Conservation (phyloP, 2,113 vertebrate species). For the Zootoca vivipara region DNA sequence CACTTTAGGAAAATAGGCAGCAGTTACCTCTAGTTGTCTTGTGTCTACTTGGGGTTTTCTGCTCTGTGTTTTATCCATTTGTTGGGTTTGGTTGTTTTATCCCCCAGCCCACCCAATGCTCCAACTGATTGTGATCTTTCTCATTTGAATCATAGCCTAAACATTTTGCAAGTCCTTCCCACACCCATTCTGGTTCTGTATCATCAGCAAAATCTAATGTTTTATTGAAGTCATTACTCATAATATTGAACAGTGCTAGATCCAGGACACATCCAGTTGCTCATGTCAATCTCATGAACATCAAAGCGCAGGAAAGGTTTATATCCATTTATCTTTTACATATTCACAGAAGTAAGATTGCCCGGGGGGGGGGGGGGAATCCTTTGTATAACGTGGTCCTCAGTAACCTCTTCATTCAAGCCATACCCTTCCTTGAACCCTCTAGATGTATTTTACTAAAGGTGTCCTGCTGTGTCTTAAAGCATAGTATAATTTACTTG, state of each 20-base stretch:
- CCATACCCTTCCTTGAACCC: background rate
- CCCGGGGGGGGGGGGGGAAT: too few relatives aligned
- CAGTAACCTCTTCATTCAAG: background rate
- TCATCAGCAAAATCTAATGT: background rate
- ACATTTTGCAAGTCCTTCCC: background rate
- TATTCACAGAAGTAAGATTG: background rate
- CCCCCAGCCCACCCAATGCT: background rate
- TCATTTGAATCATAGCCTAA: background rate
- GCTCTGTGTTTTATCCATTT: background rate
- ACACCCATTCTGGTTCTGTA: background rate
- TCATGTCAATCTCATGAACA: background rate
- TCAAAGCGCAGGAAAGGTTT: background rate
- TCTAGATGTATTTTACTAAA: background rate
- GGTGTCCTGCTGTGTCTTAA: background rate
- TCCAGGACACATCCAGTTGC: background rate
- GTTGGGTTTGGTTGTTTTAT: background rate
- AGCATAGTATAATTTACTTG: background rate
- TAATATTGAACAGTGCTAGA: conserved; percentile 10
- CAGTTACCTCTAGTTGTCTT: background rate
- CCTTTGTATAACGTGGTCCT: background rate
- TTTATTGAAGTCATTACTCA: background rate
- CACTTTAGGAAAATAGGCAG: too few relatives aligned
- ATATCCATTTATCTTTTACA: background rate
- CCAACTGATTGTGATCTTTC: background rate
- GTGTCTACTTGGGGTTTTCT: background rate